phyloP scores from a whole-genome alignment of 2,113 vertebrate species.

The Perca schrenkii region DNA sequence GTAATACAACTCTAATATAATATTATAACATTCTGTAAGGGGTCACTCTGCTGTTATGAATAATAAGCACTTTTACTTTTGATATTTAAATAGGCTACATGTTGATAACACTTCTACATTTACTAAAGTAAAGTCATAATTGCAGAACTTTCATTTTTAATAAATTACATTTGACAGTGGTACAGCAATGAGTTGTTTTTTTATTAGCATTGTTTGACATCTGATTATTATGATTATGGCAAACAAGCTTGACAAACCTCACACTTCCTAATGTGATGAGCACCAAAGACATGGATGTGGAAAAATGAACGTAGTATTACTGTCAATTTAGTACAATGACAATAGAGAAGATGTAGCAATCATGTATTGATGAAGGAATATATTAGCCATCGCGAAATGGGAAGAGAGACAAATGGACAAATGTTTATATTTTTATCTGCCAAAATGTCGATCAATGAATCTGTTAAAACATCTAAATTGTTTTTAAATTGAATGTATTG shows the following conservation, averaged over 20 bases:
- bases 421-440: background rate
- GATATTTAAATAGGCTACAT: background rate
- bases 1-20: background rate
- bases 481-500: background rate
- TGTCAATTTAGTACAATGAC: background rate
- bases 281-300: background rate
- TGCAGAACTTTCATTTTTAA: background rate
- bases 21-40: background rate
- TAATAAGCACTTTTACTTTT: background rate
- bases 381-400: background rate
- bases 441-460: background rate
- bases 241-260: background rate
- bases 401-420: background rate
- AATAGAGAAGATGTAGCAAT: background rate
- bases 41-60: background rate
- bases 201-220: slow-evolving; percentile 11
- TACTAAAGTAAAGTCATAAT: background rate
- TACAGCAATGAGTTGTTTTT: background rate
- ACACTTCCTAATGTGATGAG: slow-evolving; percentile 1
- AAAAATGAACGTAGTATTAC: background rate
- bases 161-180: background rate
- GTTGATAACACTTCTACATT: background rate
- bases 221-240: slow-evolving; percentile 13
- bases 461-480: background rate
- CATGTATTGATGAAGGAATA: background rate